Evolutionary conservation across 2,888 invertebrate genomes (phyloP), one percentile per base, ranked within the genome.

Genomic region (Stenurella melanura): DNA sequence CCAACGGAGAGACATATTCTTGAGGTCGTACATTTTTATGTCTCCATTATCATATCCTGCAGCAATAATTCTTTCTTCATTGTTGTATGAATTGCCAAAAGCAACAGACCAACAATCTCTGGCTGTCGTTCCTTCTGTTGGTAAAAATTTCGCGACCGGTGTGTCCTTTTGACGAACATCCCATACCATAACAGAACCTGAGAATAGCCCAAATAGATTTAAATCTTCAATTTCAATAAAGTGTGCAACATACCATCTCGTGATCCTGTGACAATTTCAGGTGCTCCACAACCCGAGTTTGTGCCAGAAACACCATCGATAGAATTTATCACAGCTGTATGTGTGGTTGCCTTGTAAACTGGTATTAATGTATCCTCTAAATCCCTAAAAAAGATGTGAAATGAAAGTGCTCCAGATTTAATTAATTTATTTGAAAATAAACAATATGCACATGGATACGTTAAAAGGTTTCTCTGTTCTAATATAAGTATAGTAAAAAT

Each of bases 11-110:
- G 93, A 91, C 94, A 98, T 96, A 6, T 93, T 93, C 77, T 95
- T 92, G 30, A 98, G 90, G 88, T 98, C 98, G 88, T 97, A 98
- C 90, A 98, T 92, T 90, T 98, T 98, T 1, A 98, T 89, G 87
- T 98, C 98, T 0, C 98, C 98, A 88, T 98, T 98, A 87, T 98
- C 98, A 86, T 98, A 98, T 0, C 98, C 98, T 11, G 98, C 96
- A 30, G 94, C 95, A 0, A 98, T 94, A 74, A 95, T 92, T 74
- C 98, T 92, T 84, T 98, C 98, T 34, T 95, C 92, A 63, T 95
- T 93, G 87, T 95, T 97, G 89, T 94, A 96, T 0, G 97, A 95
- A 90, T 98, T 95, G 0, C 98, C 98, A 87, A 98, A 98, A 0
- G 95, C 93, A 0, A 98, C 98, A 0, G 95, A 90, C 98, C 98